These are phyloP conservation scores for Augochlora pura DNA, from an alignment of 1,140 invertebrate species.

Conservation along the genomic window DNA sequence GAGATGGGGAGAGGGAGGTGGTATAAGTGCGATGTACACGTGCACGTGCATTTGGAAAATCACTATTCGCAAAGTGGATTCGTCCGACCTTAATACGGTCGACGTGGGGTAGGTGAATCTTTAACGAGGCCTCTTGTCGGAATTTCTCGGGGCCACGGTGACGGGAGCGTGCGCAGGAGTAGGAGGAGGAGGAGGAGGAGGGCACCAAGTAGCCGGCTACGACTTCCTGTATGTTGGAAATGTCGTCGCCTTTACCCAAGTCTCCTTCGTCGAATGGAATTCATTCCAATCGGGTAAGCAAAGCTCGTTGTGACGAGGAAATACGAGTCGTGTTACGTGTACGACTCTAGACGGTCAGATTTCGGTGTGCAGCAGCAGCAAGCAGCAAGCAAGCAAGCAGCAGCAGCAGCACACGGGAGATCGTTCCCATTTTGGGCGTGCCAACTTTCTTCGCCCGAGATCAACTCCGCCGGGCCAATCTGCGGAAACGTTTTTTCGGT, in stretches of 20 bases:
- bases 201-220: conserved; percentile 42
- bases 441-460: conserved; percentile 32
- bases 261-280: conserved; percentile 51
- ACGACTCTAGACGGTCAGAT: conserved; percentile 31
- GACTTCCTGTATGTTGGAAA: conserved; percentile 57
- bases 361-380: conserved; percentile 30
- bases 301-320: conserved; percentile 52
- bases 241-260: conserved; percentile 49
- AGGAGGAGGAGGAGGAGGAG: too few species aligned
- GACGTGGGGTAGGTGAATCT: conserved; percentile 62
- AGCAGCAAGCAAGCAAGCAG: too few species aligned
- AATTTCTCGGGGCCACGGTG: conserved; percentile 51
- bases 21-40: conserved; percentile 26
- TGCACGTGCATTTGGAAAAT: conserved; percentile 53
- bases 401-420: too few species aligned
- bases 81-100: conserved; percentile 59
- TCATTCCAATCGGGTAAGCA: conserved; percentile 58
- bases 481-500: conserved; percentile 14
- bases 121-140: conserved; percentile 63
- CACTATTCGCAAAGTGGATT: conserved; percentile 62
- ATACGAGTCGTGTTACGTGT: conserved; percentile 54
- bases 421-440: conserved; percentile 33
- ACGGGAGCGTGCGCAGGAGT: conserved; percentile 10
- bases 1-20: too few species aligned
- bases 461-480: conserved; percentile 14